These are phyloP conservation scores for Catostylus mosaicus DNA, from an alignment of 30 jellyfish, hydroid and myxozoan species.

Conservation along the genomic window DNA sequence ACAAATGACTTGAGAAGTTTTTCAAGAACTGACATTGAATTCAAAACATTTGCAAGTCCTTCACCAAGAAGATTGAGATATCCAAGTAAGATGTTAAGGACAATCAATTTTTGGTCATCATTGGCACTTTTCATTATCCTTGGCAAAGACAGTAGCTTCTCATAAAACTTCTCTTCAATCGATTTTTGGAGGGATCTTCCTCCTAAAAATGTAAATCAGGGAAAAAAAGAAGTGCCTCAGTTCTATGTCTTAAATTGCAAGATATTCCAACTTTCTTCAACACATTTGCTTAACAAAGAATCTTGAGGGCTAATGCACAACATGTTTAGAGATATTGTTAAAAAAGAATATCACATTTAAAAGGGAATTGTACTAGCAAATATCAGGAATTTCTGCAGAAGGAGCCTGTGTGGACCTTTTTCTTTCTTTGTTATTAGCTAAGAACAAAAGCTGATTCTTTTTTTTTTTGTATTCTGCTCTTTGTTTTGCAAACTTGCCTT, in stretches of 20 bases:
- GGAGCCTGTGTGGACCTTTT: too few relatives aligned
- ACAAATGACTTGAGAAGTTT: conserved; percentile 67
- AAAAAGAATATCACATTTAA: too few relatives aligned
- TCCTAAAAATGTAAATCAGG: conserved; percentile 33
- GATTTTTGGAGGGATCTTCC: conserved; percentile 26
- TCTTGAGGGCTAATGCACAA: too few relatives aligned
- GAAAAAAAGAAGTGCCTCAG: background rate
- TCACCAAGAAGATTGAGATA: conserved; percentile 72
- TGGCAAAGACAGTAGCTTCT: conserved; percentile 74
- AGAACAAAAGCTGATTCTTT: too few relatives aligned
- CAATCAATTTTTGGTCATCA: conserved; percentile 68
- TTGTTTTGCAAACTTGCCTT: too few relatives aligned
- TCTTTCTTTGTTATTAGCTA: too few relatives aligned
- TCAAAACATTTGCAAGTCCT: conserved; percentile 43
- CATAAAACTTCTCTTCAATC: conserved; percentile 60
- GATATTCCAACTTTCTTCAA: background rate
- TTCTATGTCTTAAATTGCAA: background rate
- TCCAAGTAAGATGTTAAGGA: conserved; percentile 65
- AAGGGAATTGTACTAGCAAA: too few relatives aligned
- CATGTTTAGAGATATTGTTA: too few relatives aligned
- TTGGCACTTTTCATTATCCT: conserved; percentile 70
- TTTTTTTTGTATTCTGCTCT: too few relatives aligned
- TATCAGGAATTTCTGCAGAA: too few relatives aligned
- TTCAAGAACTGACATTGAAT: conserved; percentile 65
- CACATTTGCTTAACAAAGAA: background rate